Conservation (phyloP, 2,113 vertebrate genomes). For the Vicugna pacos region DNA sequence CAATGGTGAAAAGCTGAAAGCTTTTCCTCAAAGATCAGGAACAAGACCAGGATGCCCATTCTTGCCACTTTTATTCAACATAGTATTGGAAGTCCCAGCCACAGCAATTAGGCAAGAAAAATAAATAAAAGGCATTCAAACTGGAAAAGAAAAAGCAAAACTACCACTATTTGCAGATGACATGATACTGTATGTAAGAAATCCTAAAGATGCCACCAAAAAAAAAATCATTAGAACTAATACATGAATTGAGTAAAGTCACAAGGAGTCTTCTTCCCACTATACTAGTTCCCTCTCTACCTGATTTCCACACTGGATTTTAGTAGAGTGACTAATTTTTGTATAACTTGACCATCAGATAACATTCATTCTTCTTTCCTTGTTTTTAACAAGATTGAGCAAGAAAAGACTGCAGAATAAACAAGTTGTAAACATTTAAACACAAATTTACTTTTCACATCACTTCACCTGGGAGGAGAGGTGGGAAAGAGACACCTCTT, state of each 20-base stretch:
- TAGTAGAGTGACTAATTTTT: not conserved
- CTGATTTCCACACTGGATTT: not conserved
- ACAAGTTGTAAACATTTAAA: not conserved
- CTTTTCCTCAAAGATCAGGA: not conserved
- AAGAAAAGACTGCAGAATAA: not conserved
- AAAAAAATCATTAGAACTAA: not conserved
- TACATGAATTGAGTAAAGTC: not conserved
- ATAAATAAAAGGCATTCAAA: not conserved
- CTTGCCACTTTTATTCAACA: not conserved
- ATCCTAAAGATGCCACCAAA: not conserved
- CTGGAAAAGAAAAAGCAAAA: not conserved
- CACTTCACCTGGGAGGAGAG: not conserved
- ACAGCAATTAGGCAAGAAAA: not conserved
- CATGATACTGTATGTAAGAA: accelerated
- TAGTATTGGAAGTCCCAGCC: not conserved
- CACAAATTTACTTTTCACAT: not conserved
- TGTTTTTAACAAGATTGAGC: not conserved
- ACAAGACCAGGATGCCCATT: not conserved
- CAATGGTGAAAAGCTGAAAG: not conserved
- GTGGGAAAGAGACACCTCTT: not conserved
- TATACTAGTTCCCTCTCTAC: not conserved
- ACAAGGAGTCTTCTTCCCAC: not conserved
- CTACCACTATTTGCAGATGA: not conserved
- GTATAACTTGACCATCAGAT: not conserved
- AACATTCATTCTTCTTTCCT: not conserved